Evolutionary conservation across 2,888 invertebrate species (phyloP).

Genomic region (Sphaeridia pumilis): DNA sequence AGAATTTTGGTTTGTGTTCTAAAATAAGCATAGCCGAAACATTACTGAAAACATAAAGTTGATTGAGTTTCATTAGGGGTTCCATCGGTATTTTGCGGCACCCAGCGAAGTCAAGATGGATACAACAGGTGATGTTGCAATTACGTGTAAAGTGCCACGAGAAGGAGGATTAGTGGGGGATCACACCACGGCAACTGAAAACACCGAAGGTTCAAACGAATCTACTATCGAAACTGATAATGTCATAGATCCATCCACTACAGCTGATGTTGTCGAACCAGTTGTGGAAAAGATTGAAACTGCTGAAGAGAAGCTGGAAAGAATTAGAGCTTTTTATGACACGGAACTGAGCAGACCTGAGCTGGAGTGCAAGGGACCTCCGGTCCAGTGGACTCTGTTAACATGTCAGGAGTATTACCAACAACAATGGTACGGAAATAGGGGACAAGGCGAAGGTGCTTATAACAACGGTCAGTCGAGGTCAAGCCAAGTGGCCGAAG

Average conservation of each 20-base stretch:
- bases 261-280: background rate
- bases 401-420: slow-evolving; percentile 12
- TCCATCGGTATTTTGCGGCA: too few species aligned
- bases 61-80: too few species aligned
- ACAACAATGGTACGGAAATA: background rate
- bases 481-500: background rate
- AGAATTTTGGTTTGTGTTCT: too few species aligned
- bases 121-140: too few species aligned
- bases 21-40: too few species aligned
- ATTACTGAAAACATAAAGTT: too few species aligned
- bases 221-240: slow-evolving; percentile 3
- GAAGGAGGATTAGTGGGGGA: too few species aligned
- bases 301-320: slow-evolving; percentile 3
- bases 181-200: too few species aligned
- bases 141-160: too few species aligned
- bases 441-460: background rate
- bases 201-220: background rate
- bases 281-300: background rate
- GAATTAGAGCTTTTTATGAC: slow-evolving; percentile 8
- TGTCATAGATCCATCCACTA: background rate
- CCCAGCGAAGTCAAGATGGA: too few species aligned
- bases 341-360: slow-evolving; percentile 8
- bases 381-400: background rate
- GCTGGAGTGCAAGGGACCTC: slow-evolving; percentile 2
- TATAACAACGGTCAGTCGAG: background rate